Percentiles rank a stretch among this genome's conserved stretches.
These are phyloP conservation scores for Eciton burchellii DNA, from an alignment of 1,140 invertebrate species.

Conservation along the genomic window DNA sequence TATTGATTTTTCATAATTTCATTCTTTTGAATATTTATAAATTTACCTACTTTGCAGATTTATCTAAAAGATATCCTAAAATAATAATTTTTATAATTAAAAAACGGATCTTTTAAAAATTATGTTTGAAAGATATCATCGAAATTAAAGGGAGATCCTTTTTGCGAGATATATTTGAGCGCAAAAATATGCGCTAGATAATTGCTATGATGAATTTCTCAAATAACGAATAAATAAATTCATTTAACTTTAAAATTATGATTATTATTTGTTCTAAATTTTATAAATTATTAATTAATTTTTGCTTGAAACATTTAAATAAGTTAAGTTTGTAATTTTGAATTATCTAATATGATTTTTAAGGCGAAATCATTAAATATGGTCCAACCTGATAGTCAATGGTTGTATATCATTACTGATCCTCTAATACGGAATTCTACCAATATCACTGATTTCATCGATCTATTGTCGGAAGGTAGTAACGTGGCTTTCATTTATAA, in stretches of 20 bases:
- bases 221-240: no score
- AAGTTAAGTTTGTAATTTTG: neutral
- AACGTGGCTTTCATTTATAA: slow-evolving; percentile 94
- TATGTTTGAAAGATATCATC: no score
- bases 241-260: neutral
- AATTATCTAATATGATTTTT: slow-evolving; percentile 12
- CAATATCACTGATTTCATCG: slow-evolving; percentile 85
- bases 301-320: neutral
- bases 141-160: no score
- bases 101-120: no score
- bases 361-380: slow-evolving; percentile 88
- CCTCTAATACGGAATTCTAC: slow-evolving; percentile 84
- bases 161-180: no score
- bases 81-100: no score
- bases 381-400: slow-evolving; percentile 90
- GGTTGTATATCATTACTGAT: slow-evolving; percentile 92
- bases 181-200: no score
- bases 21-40: no score
- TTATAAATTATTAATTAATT: slow-evolving; percentile 16
- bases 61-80: no score
- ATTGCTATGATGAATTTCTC: no score
- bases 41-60: no score
- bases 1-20: no score
- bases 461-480: slow-evolving; percentile 90
- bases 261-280: neutral